Evolutionary conservation across 2,797 vertebrate species (phyloP).

Genomic region (Malurus splendens): DNA sequence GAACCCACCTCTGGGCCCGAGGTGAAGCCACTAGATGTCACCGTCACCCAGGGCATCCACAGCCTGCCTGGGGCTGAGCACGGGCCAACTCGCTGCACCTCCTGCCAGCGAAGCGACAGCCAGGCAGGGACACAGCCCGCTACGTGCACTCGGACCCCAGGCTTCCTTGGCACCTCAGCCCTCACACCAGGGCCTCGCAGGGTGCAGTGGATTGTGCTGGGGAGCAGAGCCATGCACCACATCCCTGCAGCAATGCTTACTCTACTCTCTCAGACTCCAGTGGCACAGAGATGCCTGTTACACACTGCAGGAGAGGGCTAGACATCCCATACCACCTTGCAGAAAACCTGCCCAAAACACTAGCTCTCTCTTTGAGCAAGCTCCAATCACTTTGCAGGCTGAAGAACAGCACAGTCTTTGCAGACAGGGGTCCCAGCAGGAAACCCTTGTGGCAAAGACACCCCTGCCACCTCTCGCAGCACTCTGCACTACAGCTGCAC

Average conservation of each 20-base stretch:
- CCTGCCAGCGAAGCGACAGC: accelerated
- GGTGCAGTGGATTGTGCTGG: accelerated
- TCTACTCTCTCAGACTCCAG: neutral
- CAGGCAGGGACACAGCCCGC: neutral
- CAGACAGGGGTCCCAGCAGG: neutral
- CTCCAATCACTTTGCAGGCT: neutral
- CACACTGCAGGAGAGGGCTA: accelerated
- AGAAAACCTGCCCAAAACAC: neutral
- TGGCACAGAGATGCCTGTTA: neutral
- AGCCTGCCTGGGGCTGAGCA: neutral
- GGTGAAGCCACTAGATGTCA: slow-evolving; percentile 38
- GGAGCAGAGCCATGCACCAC: neutral
- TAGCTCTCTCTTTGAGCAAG: neutral
- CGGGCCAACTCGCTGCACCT: accelerated
- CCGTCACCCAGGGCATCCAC: neutral
- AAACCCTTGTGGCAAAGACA: neutral
- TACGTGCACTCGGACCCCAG: accelerated
- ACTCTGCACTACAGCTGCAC: accelerated
- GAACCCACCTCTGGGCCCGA: neutral
- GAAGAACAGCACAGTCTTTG: neutral
- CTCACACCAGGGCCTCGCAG: accelerated
- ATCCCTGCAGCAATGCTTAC: neutral
- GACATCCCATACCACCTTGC: neutral
- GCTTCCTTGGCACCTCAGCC: neutral
- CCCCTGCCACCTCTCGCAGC: neutral